Conservation (phyloP, 1,140 invertebrate genomes). For the Drosophila suzukii region DNA sequence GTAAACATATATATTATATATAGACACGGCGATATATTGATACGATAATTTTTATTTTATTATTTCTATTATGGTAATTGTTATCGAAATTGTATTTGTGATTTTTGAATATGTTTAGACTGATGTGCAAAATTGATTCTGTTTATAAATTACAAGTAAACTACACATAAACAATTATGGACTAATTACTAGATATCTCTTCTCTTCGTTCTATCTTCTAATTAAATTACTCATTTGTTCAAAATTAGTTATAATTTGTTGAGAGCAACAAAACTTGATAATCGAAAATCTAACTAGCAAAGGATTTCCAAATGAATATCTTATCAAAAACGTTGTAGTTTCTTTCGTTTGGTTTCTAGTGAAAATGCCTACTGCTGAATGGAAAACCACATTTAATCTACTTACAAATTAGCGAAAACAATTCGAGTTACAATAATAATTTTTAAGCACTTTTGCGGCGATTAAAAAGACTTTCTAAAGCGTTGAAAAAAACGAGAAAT, state of each 20-base stretch:
- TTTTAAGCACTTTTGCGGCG: slow-evolving; percentile 78
- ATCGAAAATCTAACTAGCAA: slow-evolving; percentile 45
- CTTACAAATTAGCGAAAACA: slow-evolving; percentile 54
- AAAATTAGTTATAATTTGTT: slow-evolving; percentile 66
- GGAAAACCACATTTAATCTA: slow-evolving; percentile 48
- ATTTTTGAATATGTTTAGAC: slow-evolving; percentile 83
- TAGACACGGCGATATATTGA: slow-evolving; percentile 55
- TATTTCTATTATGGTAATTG: slow-evolving; percentile 82
- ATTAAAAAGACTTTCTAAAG: slow-evolving; percentile 76
- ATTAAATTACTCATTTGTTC: slow-evolving; percentile 49
- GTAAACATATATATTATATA: slow-evolving; percentile 60
- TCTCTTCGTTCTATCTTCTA: slow-evolving; percentile 44
- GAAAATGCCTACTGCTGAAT: slow-evolving; percentile 49
- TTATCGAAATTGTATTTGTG: slow-evolving; percentile 83
- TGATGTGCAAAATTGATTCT: slow-evolving; percentile 81
- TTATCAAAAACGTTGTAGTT: slow-evolving; percentile 44
- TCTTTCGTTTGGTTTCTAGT: slow-evolving; percentile 59
- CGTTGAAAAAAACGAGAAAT: slow-evolving; percentile 57
- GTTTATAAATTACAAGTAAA: slow-evolving; percentile 74
- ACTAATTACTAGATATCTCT: slow-evolving; percentile 40
- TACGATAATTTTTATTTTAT: slow-evolving; percentile 75
- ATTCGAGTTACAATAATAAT: slow-evolving; percentile 74
- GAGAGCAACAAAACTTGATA: slow-evolving; percentile 35
- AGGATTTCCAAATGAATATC: slow-evolving; percentile 21
- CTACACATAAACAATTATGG: slow-evolving; percentile 51